Conservation (phyloP, 2,113 vertebrate species). For the Nyctereutes procyonoides region DNA sequence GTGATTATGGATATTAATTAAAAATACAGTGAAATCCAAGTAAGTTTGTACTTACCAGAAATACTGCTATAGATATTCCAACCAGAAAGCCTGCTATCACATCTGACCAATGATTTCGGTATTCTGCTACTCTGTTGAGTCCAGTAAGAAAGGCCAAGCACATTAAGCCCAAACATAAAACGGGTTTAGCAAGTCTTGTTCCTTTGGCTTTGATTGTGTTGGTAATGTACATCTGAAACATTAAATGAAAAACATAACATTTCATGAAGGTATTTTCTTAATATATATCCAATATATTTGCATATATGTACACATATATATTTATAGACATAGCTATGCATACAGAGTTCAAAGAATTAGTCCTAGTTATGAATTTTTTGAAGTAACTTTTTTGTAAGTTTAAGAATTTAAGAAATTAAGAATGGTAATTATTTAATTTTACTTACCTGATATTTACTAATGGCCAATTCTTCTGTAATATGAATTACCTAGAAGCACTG, state of each 20-base stretch:
- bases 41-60: slow-evolving; percentile 92
- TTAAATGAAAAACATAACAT: slow-evolving; percentile 68
- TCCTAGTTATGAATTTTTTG: background rate
- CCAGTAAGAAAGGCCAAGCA: slow-evolving; percentile 98
- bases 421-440: background rate
- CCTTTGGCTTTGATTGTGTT: slow-evolving; percentile 96
- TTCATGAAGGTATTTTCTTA: background rate
- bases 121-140: slow-evolving; percentile 98
- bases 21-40: background rate
- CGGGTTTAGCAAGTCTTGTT: slow-evolving; percentile 96
- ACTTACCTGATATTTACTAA: background rate
- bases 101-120: slow-evolving; percentile 99
- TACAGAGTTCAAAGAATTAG: background rate
- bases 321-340: background rate
- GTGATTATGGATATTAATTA: background rate
- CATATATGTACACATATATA: background rate
- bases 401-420: too few species aligned
- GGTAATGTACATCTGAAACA: slow-evolving; percentile 97
- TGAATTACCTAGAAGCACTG: background rate
- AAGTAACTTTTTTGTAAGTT: background rate
- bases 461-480: background rate
- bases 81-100: slow-evolving; percentile 98
- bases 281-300: background rate
- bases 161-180: slow-evolving; percentile 95
- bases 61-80: slow-evolving; percentile 95